Conservation (phyloP, 2,888 invertebrate genomes). For the Zootermopsis nevadensis region DNA sequence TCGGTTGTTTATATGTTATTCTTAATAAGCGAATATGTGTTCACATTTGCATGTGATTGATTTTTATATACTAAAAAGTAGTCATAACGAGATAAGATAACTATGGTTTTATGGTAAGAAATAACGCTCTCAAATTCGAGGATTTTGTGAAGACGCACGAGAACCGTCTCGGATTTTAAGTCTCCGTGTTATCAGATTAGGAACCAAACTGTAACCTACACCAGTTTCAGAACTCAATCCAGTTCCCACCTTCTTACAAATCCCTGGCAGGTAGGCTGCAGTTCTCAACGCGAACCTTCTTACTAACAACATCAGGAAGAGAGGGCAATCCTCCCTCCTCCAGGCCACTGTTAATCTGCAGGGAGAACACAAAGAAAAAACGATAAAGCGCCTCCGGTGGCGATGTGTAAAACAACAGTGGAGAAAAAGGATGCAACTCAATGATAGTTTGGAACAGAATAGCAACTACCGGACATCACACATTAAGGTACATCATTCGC, state of each 20-base stretch:
- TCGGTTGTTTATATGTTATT: too few relatives aligned
- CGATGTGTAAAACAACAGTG: not conserved
- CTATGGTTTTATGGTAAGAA: too few relatives aligned
- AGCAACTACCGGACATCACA: too few relatives aligned
- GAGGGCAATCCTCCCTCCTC: not conserved
- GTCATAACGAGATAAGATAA: too few relatives aligned
- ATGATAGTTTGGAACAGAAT: too few relatives aligned
- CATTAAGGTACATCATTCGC: too few relatives aligned
- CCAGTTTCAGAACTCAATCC: not conserved
- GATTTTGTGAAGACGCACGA: too few relatives aligned
- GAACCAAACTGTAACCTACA: not conserved
- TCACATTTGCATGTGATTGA: too few relatives aligned
- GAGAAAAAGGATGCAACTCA: not conserved
- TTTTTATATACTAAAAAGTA: too few relatives aligned
- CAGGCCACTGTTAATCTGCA: not conserved
- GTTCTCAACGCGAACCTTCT: not conserved
- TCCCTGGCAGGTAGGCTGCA: slow-evolving; percentile 1
- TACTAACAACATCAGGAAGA: slow-evolving; percentile 16
- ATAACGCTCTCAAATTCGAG: too few relatives aligned
- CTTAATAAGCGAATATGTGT: too few relatives aligned
- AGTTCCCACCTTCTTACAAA: not conserved
- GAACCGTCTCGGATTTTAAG: too few relatives aligned
- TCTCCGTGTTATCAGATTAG: not conserved
- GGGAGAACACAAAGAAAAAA: not conserved
- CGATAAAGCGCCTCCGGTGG: not conserved